These are phyloP conservation scores for Sprattus sprattus DNA, from an alignment of 2,113 vertebrate species.

Conservation along the genomic window DNA sequence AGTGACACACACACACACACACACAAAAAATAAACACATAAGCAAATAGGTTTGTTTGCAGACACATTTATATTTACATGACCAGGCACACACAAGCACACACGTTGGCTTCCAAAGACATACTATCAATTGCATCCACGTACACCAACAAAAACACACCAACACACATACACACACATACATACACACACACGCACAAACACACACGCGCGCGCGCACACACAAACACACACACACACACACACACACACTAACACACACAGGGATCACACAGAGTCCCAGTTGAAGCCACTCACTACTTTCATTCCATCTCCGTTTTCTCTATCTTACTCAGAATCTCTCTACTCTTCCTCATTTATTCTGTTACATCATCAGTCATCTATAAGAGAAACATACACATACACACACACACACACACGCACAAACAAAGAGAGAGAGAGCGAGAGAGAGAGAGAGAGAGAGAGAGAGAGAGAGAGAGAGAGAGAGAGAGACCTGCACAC, in stretches of 20 bases:
- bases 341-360: not conserved
- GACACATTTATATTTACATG: no score
- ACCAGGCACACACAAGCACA: not conserved
- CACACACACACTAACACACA: no score
- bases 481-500: not conserved
- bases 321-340: not conserved
- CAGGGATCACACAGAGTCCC: not conserved
- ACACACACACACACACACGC: not conserved
- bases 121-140: no score
- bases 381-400: not conserved
- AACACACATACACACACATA: constrained; percentile 10
- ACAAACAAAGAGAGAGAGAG: not conserved
- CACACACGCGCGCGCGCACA: not conserved
- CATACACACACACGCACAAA: not conserved
- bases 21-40: constrained; percentile 6
- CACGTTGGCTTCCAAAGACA: not conserved
- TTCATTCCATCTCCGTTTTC: not conserved
- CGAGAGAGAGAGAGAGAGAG: not conserved
- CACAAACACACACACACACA: no score
- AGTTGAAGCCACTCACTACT: not conserved
- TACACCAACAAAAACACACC: no score
- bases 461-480: not conserved
- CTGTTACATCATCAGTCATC: not conserved
- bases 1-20: constrained; percentile 47
- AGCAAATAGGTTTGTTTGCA: not conserved